phyloP scores from a whole-genome alignment of 2,797 vertebrate genomes.

The Fratercula arctica region DNA sequence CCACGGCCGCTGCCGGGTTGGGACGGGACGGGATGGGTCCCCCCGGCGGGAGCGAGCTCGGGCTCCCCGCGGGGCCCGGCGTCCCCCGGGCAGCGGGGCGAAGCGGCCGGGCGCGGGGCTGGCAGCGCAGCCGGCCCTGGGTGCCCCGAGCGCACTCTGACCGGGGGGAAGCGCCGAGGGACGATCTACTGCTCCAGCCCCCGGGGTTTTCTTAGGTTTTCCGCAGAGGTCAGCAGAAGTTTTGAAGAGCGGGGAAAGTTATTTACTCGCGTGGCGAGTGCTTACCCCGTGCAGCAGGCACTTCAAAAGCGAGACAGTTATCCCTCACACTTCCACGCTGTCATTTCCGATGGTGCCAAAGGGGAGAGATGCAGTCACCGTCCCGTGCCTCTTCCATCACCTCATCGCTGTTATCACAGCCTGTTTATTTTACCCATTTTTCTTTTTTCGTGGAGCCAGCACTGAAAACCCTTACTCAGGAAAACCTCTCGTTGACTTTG shows the following conservation, averaged over 20 bases:
- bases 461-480: neutral
- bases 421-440: neutral
- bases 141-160: neutral
- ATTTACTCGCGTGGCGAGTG: rapidly evolving
- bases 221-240: neutral
- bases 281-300: neutral
- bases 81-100: neutral
- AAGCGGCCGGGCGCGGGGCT: neutral
- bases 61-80: neutral
- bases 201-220: neutral
- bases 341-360: neutral
- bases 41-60: neutral
- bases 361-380: neutral
- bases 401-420: neutral
- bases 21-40: neutral
- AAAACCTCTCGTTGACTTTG: neutral
- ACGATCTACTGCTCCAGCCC: neutral
- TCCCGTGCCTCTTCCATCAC: neutral
- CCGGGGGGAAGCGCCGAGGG: neutral
- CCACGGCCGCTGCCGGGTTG: neutral
- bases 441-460: neutral
- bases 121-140: neutral
- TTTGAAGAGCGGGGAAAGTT: neutral
- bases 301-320: neutral
- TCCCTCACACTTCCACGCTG: rapidly evolving